These are phyloP conservation scores for Mycalesis mineus DNA, from an alignment of 2,888 invertebrate genomes.

Conservation along the genomic window DNA sequence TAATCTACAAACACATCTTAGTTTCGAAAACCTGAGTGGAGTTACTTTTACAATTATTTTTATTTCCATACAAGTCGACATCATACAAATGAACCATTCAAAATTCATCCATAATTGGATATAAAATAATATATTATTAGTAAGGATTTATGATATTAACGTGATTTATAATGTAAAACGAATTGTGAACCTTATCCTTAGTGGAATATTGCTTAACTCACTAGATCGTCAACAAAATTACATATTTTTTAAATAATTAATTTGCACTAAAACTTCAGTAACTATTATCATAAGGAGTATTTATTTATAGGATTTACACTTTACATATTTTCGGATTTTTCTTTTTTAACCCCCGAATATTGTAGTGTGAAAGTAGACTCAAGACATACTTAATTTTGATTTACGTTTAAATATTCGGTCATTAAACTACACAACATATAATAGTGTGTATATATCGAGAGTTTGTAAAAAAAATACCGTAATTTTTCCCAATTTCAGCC, in stretches of 20 bases:
- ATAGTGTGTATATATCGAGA: too few species aligned
- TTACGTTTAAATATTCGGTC: too few species aligned
- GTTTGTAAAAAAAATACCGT: too few species aligned
- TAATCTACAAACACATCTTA: not conserved
- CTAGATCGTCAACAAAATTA: not conserved
- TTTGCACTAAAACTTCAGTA: not conserved
- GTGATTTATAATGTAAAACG: not conserved
- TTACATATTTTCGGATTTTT: too few species aligned
- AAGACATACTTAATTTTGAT: too few species aligned
- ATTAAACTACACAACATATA: too few species aligned
- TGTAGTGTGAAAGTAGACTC: too few species aligned
- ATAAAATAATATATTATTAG: not conserved
- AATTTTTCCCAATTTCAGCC: too few species aligned
- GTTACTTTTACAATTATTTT: not conserved
- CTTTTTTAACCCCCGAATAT: too few species aligned
- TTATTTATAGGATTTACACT: not conserved
- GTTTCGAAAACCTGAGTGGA: not conserved
- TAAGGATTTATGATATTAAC: not conserved
- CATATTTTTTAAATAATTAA: not conserved
- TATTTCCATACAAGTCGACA: not conserved
- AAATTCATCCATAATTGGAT: not conserved
- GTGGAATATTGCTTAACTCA: slow-evolving; percentile 8
- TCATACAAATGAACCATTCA: not conserved
- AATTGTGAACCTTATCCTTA: slow-evolving; percentile 11
- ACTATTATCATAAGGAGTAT: not conserved